Evolutionary conservation across 2,113 vertebrate species (phyloP).

Genomic region (Lamprotornis superbus): DNA sequence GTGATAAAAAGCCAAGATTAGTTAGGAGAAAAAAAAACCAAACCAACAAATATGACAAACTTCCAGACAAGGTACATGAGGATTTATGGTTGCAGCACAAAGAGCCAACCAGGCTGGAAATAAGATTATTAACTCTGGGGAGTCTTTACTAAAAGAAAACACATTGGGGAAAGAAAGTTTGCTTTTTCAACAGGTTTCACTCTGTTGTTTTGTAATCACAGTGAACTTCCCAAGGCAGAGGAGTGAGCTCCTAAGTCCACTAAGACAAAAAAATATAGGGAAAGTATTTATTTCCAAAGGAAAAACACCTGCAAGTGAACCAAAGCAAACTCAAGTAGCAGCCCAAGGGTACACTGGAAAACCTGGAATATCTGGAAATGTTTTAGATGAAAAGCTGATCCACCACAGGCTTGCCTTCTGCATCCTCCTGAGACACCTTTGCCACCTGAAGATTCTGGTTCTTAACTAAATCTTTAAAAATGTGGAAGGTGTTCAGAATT

Average conservation of each 20-base stretch:
- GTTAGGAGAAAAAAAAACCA: rapidly evolving
- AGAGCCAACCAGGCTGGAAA: background rate
- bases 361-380: background rate
- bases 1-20: background rate
- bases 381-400: background rate
- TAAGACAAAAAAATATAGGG: background rate
- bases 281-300: background rate
- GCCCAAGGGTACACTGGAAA: background rate
- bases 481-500: too few relatives aligned
- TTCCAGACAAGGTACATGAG: background rate
- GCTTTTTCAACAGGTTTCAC: background rate
- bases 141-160: background rate
- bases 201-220: background rate
- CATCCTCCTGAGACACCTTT: background rate
- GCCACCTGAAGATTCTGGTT: background rate
- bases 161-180: background rate
- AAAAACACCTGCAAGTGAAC: background rate
- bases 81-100: background rate
- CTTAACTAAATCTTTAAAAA: background rate
- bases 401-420: background rate
- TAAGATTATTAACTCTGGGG: background rate
- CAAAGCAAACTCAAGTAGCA: background rate
- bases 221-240: background rate
- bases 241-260: background rate
- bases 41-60: background rate